Percentiles rank a stretch among this genome's conserved stretches.
Conservation (phyloP, 2,797 vertebrate species). For the Scarus forsteni region DNA sequence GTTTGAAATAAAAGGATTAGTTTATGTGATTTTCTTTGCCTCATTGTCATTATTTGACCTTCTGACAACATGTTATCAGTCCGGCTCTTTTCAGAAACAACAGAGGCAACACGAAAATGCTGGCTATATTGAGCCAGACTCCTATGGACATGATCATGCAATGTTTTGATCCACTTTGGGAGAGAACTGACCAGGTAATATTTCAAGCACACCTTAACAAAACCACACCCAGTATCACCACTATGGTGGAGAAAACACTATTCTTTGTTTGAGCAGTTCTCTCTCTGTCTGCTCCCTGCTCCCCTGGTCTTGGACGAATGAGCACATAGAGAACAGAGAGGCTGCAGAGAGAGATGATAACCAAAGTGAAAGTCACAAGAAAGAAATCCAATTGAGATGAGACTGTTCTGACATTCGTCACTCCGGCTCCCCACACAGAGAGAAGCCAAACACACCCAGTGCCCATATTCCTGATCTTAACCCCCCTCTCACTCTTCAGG, state of each 20-base stretch:
- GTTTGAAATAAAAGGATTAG: too few species aligned
- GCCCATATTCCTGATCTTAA: conserved; percentile 33
- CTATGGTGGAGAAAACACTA: neutral
- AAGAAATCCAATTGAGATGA: rapidly evolving
- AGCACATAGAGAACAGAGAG: neutral
- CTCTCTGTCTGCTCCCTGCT: neutral
- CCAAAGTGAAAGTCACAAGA: rapidly evolving
- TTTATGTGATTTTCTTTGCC: too few species aligned
- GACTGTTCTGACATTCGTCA: rapidly evolving
- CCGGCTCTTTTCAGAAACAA: neutral
- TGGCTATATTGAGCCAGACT: neutral
- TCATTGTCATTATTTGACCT: too few species aligned
- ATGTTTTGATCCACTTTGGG: rapidly evolving
- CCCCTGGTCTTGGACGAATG: neutral
- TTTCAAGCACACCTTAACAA: neutral
- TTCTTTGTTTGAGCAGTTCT: neutral
- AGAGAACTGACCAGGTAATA: neutral
- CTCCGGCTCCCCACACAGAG: rapidly evolving
- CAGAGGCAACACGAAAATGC: neutral
- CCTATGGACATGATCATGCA: neutral
- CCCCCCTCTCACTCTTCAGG: conserved; percentile 18
- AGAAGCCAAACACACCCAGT: conserved; percentile 30
- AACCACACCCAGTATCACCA: neutral
- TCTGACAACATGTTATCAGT: neutral
- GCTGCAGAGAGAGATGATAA: neutral